Base-by-base conservation (phyloP, 1,140 invertebrate species). In the Bombus picipes region DNA sequence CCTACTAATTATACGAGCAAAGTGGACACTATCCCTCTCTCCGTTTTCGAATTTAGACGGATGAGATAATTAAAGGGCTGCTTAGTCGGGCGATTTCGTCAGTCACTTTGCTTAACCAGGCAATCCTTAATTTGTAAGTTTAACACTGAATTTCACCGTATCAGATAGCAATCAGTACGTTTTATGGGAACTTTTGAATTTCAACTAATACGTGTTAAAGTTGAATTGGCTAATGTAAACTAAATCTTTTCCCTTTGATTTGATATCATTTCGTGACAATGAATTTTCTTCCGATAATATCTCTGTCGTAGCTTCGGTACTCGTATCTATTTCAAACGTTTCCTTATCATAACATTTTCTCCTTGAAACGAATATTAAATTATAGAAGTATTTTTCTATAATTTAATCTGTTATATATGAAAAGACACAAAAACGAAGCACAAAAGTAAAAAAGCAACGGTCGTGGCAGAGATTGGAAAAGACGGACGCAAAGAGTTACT, bases 401-500 rank as follows among this genome's bases (percentile, higher is more conserved):
- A 53, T 53, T 53, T 53, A 53, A 53, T 53, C 5, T 53, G 18
- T 53, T 53, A 53, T 53, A 53, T 53, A 18, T 22, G 47, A 53
- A 22, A 53, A 53, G 18, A 5, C 5, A 18, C 5, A 72, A 13
- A 62, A 62, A 13, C 28, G 10, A 66, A 32, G 32, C 5, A 28
- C 9, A 68, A 37, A 32, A 13, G n/a, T 13, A 39, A 34, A 68
- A 68, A 37, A 32, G 18, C 15, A 65, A 65, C 62, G 28, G 3
- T 32, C 22, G 8, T 57, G 18, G 34, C n/a, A 70, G n/a, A 68
- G 34, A 73, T 66, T 15, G 73, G 25, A 53, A 28, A 57, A 32
- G 18, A 43, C 12, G 47, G n/a, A 70, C 57, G 70, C 22, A 70
- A 59, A 68, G 47, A 79, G 75, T 79, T 62, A 71, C 75, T n/a